Evolutionary conservation across 2,888 invertebrate genomes (phyloP), one percentile per base, ranked within the genome.

Genomic region (Agrilus mali): DNA sequence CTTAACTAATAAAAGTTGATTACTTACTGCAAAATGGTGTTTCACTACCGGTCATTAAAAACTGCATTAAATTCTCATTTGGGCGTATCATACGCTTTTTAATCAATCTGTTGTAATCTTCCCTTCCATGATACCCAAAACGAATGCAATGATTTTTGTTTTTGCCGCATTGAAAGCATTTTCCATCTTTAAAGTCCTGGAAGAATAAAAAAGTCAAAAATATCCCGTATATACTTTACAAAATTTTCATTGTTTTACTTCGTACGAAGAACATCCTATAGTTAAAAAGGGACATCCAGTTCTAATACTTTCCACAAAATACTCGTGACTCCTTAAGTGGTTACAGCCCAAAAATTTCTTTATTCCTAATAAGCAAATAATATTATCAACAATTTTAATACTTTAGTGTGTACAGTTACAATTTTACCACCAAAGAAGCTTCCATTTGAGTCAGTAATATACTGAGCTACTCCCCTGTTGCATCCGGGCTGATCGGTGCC

Each of bases 321-420:
- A 82, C 54, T 86, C 80, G 60, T 87, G 80, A 48, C 89, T 86
- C 40, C 93, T 70, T 45, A 90, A 76, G 61, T 95, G 94, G 65
- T 89, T 86, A 63, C 94, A 95, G 20, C 87, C 82, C 14, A 94
- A 69, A 57, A 77, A 81, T 51, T 78, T 74, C 43, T 78, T 75
- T 5, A 84, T 68, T 3, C 78, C 79, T 75, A 53, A 20, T 20
- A 55, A 63, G 48, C 6, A 12, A 27, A 32, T 15, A 32, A 35
- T n/a, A 12, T 17, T 16, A 6, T 14, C 7, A 32, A 49, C 54
- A 20, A 6, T 6, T 5, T 20, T 20, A n/a, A n/a, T 20, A 6
- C 6, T 20, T 5, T 20, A 20, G 20, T 20, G 20, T 7, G 12
- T 36, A 15, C 36, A 37, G 40, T 45, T 8, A 13, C 33, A 20